phyloP scores from a whole-genome alignment of 2,797 vertebrate species.

The Liasis olivaceus region DNA sequence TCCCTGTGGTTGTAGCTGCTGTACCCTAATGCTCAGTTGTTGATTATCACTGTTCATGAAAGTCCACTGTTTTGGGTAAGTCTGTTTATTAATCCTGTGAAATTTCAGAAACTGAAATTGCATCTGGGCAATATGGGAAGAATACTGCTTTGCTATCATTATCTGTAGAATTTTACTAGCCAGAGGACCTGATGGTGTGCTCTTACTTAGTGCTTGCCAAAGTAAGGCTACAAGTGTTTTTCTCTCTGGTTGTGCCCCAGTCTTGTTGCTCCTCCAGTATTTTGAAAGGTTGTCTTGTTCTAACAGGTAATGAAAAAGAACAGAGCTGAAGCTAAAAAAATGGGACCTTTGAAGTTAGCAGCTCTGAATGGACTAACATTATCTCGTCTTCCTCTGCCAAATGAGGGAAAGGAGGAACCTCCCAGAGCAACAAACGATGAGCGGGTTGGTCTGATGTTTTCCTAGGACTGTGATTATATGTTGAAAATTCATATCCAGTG shows the following conservation, averaged over 20 bases:
- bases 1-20: not conserved
- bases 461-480: not conserved
- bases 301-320: conserved; percentile 91
- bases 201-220: not conserved
- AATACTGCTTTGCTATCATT: conserved; percentile 59
- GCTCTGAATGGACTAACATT: conserved; percentile 90
- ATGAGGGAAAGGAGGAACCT: conserved; percentile 85
- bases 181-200: conserved; percentile 16
- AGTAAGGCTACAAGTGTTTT: not conserved
- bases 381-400: conserved; percentile 83
- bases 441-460: conserved; percentile 77
- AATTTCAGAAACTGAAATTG: conserved; percentile 69
- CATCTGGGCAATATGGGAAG: conserved; percentile 65
- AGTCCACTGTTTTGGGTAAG: not conserved
- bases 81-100: conserved; percentile 51
- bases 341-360: conserved; percentile 90
- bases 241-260: not conserved
- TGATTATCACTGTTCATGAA: conserved; percentile 1
- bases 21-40: not conserved
- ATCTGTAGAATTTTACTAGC: conserved; percentile 24
- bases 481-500: not conserved
- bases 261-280: not conserved
- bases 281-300: conserved; percentile 47
- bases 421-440: conserved; percentile 90
- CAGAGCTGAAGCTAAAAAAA: conserved; percentile 88